Percentiles rank a stretch among this genome's conserved stretches.
These are phyloP conservation scores for Oedothorax gibbosus DNA, from an alignment of 1,140 invertebrate species.

Conservation along the genomic window DNA sequence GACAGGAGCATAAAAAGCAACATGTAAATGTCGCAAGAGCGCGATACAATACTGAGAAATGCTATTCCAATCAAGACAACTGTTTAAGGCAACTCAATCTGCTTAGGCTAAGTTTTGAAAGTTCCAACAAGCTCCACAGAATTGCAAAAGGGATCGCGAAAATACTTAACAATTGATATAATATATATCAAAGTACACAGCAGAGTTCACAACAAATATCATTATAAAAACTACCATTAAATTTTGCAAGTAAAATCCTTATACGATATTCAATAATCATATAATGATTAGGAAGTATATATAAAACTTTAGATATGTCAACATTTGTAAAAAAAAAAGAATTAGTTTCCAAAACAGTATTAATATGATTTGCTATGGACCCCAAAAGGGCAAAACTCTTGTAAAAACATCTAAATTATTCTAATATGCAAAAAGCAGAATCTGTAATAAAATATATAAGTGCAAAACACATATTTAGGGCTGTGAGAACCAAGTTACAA, in stretches of 20 bases:
- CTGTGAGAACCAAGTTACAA: conserved; percentile 2
- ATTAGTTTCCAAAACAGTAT: too few relatives aligned
- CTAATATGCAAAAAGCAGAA: conserved; percentile 39
- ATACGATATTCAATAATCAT: too few relatives aligned
- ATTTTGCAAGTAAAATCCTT: too few relatives aligned
- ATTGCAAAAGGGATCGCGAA: conserved; percentile 26
- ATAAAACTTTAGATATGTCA: too few relatives aligned
- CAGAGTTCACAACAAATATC: background rate
- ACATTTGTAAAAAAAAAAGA: too few relatives aligned
- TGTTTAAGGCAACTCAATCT: background rate
- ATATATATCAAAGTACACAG: conserved; percentile 51
- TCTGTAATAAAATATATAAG: conserved; percentile 25
- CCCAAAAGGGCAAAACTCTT: conserved; percentile 27
- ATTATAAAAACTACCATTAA: too few relatives aligned
- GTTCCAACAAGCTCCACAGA: conserved; percentile 19
- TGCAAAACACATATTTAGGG: conserved; percentile 11
- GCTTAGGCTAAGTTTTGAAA: conserved; percentile 23
- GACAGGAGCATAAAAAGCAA: conserved; percentile 22
- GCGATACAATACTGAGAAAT: conserved; percentile 27
- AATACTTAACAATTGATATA: conserved; percentile 56
- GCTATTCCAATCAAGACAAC: background rate
- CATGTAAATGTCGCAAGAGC: conserved; percentile 4
- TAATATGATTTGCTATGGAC: background rate
- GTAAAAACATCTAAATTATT: conserved; percentile 52
- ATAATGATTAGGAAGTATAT: too few relatives aligned